Evolutionary conservation across 2,888 invertebrate species (phyloP), one percentile per base, ranked within the genome.

Genomic region (Atherix ibis): DNA sequence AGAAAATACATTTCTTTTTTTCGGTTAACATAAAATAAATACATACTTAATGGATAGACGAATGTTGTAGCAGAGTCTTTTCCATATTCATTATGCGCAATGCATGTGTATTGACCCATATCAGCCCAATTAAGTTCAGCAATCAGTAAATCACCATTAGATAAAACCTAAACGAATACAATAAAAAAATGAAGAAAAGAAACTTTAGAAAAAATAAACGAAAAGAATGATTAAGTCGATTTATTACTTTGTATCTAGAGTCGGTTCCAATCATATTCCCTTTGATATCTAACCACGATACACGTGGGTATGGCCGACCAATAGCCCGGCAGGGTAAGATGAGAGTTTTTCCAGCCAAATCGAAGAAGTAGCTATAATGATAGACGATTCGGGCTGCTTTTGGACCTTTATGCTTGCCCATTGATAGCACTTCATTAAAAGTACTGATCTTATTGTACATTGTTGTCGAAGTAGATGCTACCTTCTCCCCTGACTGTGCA

Each of bases 91-190:
- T 79, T 81, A 43, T 72, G 70, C 1, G 77, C 82, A 10, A 73
- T 63, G 53, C 92, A 92, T 2, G 67, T 75, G 56, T 76, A 88
- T 14, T 67, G 66, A 4, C 88, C 89, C 87, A 88, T 85, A 46
- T 85, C 81, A 8, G 65, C 58, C 81, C 83, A 92, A 27, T 64
- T 63, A 5, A 88, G 64, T 9, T 70, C 64, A 14, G 66, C 61
- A 45, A 92, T 80, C 26, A 82, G 51, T 17, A 92, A 63, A 46
- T 82, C 81, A 1, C 91, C 91, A 46, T 73, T 76, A 4, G 71
- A 68, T 38, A 81, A 62, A 39, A 41, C 34, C 40, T 41, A 27
- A n/a, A 35, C n/a, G n/a, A n/a, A n/a, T n/a, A n/a, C n/a, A n/a
- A n/a, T n/a, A n/a, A n/a, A n/a, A n/a, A n/a, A n/a, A n/a, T n/a